phyloP scores from a whole-genome alignment of 2,113 vertebrate genomes.

The Meleagris gallopavo region DNA sequence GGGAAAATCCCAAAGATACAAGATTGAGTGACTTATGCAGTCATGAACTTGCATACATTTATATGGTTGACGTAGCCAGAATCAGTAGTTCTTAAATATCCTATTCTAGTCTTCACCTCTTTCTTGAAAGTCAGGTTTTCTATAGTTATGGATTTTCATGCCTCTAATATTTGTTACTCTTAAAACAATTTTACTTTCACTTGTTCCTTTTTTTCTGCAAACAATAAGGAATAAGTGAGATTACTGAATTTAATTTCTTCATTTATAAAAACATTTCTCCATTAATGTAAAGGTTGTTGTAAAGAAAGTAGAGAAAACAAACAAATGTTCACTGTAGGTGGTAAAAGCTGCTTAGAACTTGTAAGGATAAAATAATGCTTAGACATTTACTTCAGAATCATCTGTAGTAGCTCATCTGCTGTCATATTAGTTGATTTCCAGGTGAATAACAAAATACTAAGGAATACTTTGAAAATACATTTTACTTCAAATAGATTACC shows the following conservation, averaged over 20 bases:
- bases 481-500: not conserved
- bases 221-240: not conserved
- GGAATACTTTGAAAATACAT: not conserved
- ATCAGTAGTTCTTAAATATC: not conserved
- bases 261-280: not conserved
- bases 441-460: not conserved
- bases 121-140: not conserved
- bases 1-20: not conserved
- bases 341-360: not conserved
- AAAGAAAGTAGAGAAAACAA: not conserved
- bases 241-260: not conserved
- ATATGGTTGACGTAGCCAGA: not conserved
- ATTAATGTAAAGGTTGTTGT: not conserved
- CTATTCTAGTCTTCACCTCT: not conserved
- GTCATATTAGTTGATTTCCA: not conserved
- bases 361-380: not conserved
- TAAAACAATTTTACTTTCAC: not conserved
- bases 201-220: fast-evolving
- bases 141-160: not conserved
- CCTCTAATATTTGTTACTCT: not conserved
- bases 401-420: not conserved
- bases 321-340: not conserved
- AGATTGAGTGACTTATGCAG: not conserved
- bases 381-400: not conserved
- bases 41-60: not conserved